Base-by-base conservation (phyloP, 2,888 invertebrate genomes). In the Ochropleura leucogaster region DNA sequence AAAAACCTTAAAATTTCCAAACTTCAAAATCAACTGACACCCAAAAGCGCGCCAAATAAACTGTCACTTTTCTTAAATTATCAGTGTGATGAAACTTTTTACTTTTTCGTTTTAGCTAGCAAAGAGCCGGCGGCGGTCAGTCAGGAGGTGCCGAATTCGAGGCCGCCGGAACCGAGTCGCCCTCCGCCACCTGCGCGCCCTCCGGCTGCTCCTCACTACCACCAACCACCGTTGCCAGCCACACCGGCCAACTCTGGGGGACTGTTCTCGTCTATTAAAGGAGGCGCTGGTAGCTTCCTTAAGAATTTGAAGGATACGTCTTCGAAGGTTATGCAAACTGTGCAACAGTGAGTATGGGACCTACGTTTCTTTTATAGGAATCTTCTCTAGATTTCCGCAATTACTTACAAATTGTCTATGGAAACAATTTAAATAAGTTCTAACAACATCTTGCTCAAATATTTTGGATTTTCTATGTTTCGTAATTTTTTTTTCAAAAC, bases 231-330 rank as follows among this genome's bases (percentile, higher is more conserved):
- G 3, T 89, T 89, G 68, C 91, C 92, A 0, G 91, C 90, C 40
- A 85, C 85, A 0, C 91, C 92, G 0, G 90, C 91, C 80, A 94
- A 88, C 90, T 94, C 90, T 0, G 97, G 97, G 18, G 98, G 98
- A 46, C 93, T 98, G 44, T 98, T 98, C 94, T 98, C 98, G 5
- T 98, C 99, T 0, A 96, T 99, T 51, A 98, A 98, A 92, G 99
- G 99, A 44, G 99, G 99, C 68, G 99, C 99, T 42, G 99, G 99
- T 4, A 99, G 98, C 90, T 98, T 99, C 89, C 97, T 99, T 79
- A 99, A 99, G 90, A 99, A 99, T 91, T 96, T 99, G 47, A 99
- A 99, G 93, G 99, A 99, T 90, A 99, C 99, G 0, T 99, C 99
- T 40, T 98, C 98, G 55, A 99, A 99, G 97, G 99, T 99, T 60